Evolutionary conservation across 2,888 invertebrate genomes (phyloP), one percentile per base, ranked within the genome.

Genomic region (Dryocosmus kuriphilus): DNA sequence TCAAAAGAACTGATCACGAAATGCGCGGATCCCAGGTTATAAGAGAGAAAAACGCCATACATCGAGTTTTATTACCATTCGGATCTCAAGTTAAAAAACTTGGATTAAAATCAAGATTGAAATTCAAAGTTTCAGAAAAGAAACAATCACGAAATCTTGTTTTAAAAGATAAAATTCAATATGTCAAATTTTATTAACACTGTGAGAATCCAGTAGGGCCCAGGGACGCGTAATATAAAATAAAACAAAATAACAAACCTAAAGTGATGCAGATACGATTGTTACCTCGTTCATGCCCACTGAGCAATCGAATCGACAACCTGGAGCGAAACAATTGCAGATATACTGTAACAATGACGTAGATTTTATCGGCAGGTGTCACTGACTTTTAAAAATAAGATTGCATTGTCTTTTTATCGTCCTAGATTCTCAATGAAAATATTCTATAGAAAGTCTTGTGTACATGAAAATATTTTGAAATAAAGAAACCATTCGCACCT

Each of bases 311-410:
- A 71, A 30, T 71, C 11, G 30, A 71, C 71, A 51, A 71, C 71
- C 51, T 71, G 51, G 67, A 24, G 46, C 46, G 27, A 46, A 71
- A 71, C 30, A 71, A 71, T 71, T 51, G 51, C 41, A 71, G 51
- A 71, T 71, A 71, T 41, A 46, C 51, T 71, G 27, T 19, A 51
- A 71, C 51, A 51, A 71, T 71, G 46, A 67, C 19, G 30, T 67
- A 71, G 71, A 71, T 71, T 71, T 71, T 51, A 71, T 71, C 71
- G 71, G 30, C 46, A 71, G 51, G 71, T 71, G 71, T 71, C 51
- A 71, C 27, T 71, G 57, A 75, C 57, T 60, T 35, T 30, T 27
- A 38, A 60, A 75, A 30, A 57, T 27, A 46, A 75, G 46, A 71
- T 19, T 67, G 22, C 30, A 63, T 62, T 60, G 61, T 78, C 24